Conservation (phyloP, 2,888 invertebrate genomes). For the Aphrophora alni region DNA sequence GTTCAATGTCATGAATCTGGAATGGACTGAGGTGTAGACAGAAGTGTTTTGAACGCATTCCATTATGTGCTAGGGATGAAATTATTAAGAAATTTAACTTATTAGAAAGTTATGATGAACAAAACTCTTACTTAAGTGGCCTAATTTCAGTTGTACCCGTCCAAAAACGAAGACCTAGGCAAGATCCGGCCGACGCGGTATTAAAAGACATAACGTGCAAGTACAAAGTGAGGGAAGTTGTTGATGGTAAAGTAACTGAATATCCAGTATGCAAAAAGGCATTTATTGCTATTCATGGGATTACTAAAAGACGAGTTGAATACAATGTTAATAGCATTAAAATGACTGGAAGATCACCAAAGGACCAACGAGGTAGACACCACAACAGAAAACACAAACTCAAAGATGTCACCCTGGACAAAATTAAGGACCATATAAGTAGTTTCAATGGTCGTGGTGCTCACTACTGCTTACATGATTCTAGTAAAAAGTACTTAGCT, state of each 20-base stretch:
- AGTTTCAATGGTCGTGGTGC: constrained; percentile 19
- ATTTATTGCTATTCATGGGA: constrained; percentile 18
- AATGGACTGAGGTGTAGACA: constrained; percentile 8
- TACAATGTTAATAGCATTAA: constrained; percentile 10
- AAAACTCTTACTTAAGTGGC: constrained; percentile 26
- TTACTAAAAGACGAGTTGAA: constrained; percentile 18
- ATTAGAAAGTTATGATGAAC: constrained; percentile 15
- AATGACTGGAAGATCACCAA: constrained; percentile 26
- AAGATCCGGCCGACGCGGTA: neutral
- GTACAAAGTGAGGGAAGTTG: constrained; percentile 11
- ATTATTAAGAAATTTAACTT: constrained; percentile 24
- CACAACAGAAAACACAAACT: neutral
- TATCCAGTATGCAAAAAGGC: constrained; percentile 26
- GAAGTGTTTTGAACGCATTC: constrained; percentile 20
- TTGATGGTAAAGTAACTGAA: neutral
- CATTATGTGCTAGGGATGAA: constrained; percentile 20
- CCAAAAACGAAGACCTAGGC: constrained; percentile 11
- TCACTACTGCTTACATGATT: constrained; percentile 17
- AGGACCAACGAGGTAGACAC: constrained; percentile 24
- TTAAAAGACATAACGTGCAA: constrained; percentile 29
- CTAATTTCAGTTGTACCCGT: constrained; percentile 24
- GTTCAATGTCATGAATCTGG: constrained; percentile 26
- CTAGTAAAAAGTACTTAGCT: constrained; percentile 23
- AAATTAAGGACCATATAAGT: constrained; percentile 10
- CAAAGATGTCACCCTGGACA: neutral